phyloP scores from a whole-genome alignment of 1,140 invertebrate species.

The Gryllus bimaculatus region DNA sequence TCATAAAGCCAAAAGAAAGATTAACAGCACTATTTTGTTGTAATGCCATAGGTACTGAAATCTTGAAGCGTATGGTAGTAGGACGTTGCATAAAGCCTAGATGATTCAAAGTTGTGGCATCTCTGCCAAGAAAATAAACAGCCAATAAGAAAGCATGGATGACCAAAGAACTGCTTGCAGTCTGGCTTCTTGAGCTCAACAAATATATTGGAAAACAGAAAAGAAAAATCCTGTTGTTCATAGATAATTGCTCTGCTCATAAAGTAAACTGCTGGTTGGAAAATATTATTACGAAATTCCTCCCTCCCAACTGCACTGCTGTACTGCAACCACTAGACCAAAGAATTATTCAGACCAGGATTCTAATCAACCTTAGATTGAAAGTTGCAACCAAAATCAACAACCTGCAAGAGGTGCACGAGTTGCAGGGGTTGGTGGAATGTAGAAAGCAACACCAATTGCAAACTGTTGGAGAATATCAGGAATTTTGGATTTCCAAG shows the following conservation, averaged over 20 bases:
- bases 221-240: background rate
- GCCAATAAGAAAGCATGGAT: conserved; percentile 13
- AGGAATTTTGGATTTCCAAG: no score
- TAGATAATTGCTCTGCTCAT: conserved; percentile 11
- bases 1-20: conserved; percentile 10
- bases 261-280: background rate
- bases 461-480: conserved; percentile 6
- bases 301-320: background rate
- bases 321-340: background rate
- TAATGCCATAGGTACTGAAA: conserved; percentile 12
- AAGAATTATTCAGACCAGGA: background rate
- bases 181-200: conserved; percentile 6
- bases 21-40: conserved; percentile 13
- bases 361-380: no score
- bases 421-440: background rate
- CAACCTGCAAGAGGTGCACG: background rate
- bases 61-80: conserved; percentile 3
- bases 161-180: conserved; percentile 13
- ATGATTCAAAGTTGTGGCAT: conserved; percentile 8
- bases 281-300: background rate
- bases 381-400: no score
- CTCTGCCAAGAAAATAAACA: conserved; percentile 7
- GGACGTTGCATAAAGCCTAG: background rate
- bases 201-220: conserved; percentile 1
- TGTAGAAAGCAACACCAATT: background rate